Evolutionary conservation across 2,797 vertebrate genomes (phyloP).

Genomic region (Rhinella marina): DNA sequence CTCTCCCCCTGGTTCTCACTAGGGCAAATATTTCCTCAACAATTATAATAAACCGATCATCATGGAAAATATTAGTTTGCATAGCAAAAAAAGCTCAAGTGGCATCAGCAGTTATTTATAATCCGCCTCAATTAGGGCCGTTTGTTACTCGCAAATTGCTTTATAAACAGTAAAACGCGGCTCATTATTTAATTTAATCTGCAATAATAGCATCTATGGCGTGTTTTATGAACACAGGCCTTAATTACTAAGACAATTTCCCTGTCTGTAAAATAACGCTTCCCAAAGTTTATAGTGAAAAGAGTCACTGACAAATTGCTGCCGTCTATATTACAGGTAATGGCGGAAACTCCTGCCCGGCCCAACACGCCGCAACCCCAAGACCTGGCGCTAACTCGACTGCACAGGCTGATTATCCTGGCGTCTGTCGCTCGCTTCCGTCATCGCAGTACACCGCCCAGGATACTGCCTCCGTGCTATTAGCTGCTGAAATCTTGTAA

Average conservation of each 20-base stretch:
- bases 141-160: slow-evolving; percentile 30
- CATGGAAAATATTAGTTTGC: slow-evolving; percentile 13
- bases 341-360: not conserved
- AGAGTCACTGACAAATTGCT: not conserved
- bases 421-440: not conserved
- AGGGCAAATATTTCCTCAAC: not conserved
- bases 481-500: slow-evolving; percentile 75
- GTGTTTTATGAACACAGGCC: slow-evolving; percentile 5
- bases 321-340: not conserved
- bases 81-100: not conserved
- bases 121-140: not conserved
- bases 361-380: not conserved
- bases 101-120: slow-evolving; percentile 19
- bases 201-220: not conserved
- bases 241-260: not conserved
- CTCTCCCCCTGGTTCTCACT: not conserved
- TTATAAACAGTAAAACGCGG: slow-evolving; percentile 24
- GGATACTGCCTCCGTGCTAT: slow-evolving; percentile 80
- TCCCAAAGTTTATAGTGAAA: not conserved
- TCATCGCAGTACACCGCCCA: not conserved
- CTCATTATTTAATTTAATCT: slow-evolving; percentile 24
- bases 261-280: slow-evolving; percentile 2
- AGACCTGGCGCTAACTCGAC: not conserved
- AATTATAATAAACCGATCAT: slow-evolving; percentile 23
- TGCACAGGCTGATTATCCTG: not conserved